Conservation (phyloP, 2,797 vertebrate species). For the Cheirogaleus major region DNA sequence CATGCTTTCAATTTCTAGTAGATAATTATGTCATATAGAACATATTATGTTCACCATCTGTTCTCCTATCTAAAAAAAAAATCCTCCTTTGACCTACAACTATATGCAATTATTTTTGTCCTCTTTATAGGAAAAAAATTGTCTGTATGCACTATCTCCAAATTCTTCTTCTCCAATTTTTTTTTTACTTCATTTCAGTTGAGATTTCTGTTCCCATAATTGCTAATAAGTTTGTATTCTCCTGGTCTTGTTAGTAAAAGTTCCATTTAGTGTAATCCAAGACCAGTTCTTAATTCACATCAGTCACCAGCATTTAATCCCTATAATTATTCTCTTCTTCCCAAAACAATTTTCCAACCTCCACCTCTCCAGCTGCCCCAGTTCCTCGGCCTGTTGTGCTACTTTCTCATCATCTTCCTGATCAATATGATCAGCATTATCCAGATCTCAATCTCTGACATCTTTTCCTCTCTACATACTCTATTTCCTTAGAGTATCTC, state of each 20-base stretch:
- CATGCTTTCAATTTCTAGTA: slow-evolving; percentile 28
- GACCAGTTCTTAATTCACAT: background rate
- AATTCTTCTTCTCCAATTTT: background rate
- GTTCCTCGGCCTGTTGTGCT: background rate
- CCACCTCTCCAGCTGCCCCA: background rate
- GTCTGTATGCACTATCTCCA: background rate
- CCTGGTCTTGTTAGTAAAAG: background rate
- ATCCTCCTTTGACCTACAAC: background rate
- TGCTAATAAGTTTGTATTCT: background rate
- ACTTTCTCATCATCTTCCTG: background rate
- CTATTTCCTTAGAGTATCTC: background rate
- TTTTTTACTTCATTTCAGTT: background rate
- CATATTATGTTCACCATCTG: slow-evolving; percentile 32
- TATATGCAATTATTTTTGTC: background rate
- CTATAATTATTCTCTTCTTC: background rate
- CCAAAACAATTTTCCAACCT: background rate
- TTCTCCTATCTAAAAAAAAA: background rate
- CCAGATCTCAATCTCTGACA: background rate
- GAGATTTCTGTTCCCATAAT: background rate
- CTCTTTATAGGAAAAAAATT: background rate
- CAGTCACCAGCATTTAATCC: background rate
- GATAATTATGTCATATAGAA: slow-evolving; percentile 34
- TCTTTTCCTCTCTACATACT: background rate
- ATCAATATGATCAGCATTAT: background rate
- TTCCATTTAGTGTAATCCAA: background rate